Percentiles rank a stretch among this genome's conserved stretches.
Conservation (phyloP, 2,113 vertebrate genomes). For the Notiomystis cincta region DNA sequence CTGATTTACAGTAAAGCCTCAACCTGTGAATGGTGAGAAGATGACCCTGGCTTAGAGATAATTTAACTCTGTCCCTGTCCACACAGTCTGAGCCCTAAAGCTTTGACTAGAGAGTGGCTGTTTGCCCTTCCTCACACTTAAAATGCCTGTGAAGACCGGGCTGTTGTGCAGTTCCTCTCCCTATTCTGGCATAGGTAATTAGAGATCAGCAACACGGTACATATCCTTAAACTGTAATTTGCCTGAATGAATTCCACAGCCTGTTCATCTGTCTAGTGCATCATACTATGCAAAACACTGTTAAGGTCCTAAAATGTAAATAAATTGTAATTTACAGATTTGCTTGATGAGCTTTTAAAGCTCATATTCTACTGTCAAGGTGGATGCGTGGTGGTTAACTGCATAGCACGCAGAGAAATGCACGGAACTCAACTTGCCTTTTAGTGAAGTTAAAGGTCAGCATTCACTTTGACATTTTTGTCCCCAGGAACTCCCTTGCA, state of each 20-base stretch:
- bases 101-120: neutral
- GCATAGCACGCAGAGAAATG: neutral
- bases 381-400: neutral
- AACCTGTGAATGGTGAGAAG: neutral
- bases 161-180: neutral
- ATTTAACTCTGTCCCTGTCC: neutral
- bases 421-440: neutral
- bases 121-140: neutral
- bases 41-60: neutral
- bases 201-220: neutral
- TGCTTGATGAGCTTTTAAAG: neutral
- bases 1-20: conserved; percentile 25
- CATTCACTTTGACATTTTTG: neutral
- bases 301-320: neutral
- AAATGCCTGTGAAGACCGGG: neutral
- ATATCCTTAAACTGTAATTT: neutral
- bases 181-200: neutral
- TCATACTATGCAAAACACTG: neutral
- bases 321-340: neutral
- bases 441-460: conserved; percentile 5
- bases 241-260: neutral
- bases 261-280: neutral
- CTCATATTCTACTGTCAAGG: neutral
- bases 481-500: neutral
- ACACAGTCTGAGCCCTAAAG: neutral